A percentile compares a stretch with the other conserved stretches of the same genome.
These are phyloP conservation scores for Eutrigla gurnardus DNA, from an alignment of 2,797 vertebrate species.

Conservation along the genomic window DNA sequence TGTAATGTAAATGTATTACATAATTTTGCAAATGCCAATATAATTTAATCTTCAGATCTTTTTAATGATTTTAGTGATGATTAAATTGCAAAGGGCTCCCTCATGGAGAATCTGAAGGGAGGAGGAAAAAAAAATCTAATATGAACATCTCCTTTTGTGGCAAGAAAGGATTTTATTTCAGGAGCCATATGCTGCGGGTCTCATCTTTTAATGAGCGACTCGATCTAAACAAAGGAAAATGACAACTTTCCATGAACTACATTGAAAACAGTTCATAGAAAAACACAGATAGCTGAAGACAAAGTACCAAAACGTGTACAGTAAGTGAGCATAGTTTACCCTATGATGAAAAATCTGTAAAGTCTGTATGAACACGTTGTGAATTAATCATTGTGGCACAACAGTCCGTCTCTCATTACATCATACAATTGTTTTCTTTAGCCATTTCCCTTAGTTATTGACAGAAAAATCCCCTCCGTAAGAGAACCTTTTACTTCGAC, in stretches of 20 bases:
- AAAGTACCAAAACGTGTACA: constrained; percentile 18
- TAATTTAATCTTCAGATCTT: constrained; percentile 92
- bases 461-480: constrained; percentile 50
- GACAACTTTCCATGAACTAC: constrained; percentile 63
- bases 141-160: constrained; percentile 88
- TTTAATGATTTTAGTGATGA: constrained; percentile 92
- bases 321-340: constrained; percentile 7
- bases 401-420: constrained; percentile 8
- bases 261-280: constrained; percentile 57
- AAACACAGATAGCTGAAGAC: constrained; percentile 51
- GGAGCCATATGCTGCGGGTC: constrained; percentile 71
- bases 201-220: constrained; percentile 79
- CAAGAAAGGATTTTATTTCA: constrained; percentile 85
- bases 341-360: constrained; percentile 16
- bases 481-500: constrained; percentile 68
- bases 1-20: constrained; percentile 93
- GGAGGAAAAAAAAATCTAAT: constrained; percentile 83
- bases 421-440: constrained; percentile 33
- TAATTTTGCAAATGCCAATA: constrained; percentile 92
- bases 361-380: constrained; percentile 12
- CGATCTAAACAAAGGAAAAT: constrained; percentile 75
- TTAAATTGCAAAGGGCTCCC: constrained; percentile 90
- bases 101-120: constrained; percentile 85
- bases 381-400: constrained; percentile 13
- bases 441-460: constrained; percentile 49